These are phyloP conservation scores for Megaustenia siamemsis DNA, from an alignment of 2,888 invertebrate genomes.

Conservation along the genomic window DNA sequence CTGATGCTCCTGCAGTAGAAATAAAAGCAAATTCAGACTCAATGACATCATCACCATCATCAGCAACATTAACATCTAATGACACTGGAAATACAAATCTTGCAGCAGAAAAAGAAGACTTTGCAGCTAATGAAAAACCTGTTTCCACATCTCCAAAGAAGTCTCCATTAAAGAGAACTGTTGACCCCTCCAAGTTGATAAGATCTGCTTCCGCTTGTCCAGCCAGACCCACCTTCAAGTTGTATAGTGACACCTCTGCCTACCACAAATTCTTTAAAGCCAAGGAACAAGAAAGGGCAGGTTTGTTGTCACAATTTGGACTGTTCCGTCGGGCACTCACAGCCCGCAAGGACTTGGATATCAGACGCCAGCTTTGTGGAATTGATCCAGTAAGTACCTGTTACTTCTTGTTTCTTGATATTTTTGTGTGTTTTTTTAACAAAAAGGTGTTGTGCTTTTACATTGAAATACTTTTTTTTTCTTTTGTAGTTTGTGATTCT, in stretches of 20 bases:
- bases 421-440: background rate
- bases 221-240: slow-evolving; percentile 36
- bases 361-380: slow-evolving; percentile 82
- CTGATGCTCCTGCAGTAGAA: background rate
- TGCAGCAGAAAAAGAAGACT: background rate
- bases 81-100: background rate
- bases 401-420: background rate
- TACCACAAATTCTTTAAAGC: slow-evolving; percentile 39
- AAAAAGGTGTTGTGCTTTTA: too few species aligned
- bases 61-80: background rate
- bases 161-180: background rate
- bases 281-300: slow-evolving; percentile 74
- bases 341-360: slow-evolving; percentile 88
- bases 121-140: background rate
- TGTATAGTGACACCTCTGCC: slow-evolving; percentile 47
- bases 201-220: background rate
- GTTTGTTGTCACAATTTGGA: slow-evolving; percentile 86
- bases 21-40: background rate
- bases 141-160: slow-evolving; percentile 8
- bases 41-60: background rate
- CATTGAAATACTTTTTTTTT: too few species aligned
- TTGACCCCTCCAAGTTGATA: slow-evolving; percentile 14
- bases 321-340: slow-evolving; percentile 88
- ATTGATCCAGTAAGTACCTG: slow-evolving; percentile 71
- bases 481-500: too few species aligned